Conservation (phyloP, 2,113 vertebrate species). For the Ailurus styani region DNA sequence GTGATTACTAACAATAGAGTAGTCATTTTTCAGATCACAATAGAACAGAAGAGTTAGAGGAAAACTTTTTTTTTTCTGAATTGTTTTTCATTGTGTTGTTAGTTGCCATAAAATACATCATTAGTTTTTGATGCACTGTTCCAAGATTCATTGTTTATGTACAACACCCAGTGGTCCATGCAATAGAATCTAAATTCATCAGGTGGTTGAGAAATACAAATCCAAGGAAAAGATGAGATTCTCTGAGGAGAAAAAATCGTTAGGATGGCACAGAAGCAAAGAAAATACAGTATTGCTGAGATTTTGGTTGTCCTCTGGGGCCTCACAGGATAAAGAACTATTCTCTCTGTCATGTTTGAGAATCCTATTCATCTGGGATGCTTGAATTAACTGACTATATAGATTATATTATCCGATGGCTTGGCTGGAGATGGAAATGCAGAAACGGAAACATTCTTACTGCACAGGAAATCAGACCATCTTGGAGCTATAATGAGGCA, state of each 20-base stretch:
- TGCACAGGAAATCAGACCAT: neutral
- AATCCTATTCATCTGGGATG: neutral
- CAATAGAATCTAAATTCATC: conserved; percentile 23
- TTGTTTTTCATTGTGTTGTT: too few relatives aligned
- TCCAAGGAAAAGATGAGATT: conserved; percentile 11
- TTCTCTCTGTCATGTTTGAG: neutral
- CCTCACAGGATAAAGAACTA: neutral
- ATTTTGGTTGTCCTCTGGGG: neutral
- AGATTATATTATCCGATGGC: neutral
- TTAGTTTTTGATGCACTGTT: too few relatives aligned
- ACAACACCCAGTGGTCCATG: too few relatives aligned
- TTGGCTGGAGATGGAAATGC: neutral
- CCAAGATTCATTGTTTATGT: too few relatives aligned
- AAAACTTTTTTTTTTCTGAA: neutral
- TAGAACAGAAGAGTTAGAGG: neutral
- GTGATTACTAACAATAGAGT: neutral
- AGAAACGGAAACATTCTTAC: neutral
- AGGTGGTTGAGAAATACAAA: conserved; percentile 33
- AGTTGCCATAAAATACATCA: too few relatives aligned
- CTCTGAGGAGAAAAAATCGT: conserved; percentile 24
- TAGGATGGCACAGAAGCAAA: neutral
- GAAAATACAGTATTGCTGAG: neutral
- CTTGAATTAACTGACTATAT: neutral
- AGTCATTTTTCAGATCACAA: neutral
- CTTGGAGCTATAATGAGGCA: neutral